These are phyloP conservation scores for Porites divaricata DNA, from an alignment of 92 coral and sea anemone genomes.

Conservation along the genomic window DNA sequence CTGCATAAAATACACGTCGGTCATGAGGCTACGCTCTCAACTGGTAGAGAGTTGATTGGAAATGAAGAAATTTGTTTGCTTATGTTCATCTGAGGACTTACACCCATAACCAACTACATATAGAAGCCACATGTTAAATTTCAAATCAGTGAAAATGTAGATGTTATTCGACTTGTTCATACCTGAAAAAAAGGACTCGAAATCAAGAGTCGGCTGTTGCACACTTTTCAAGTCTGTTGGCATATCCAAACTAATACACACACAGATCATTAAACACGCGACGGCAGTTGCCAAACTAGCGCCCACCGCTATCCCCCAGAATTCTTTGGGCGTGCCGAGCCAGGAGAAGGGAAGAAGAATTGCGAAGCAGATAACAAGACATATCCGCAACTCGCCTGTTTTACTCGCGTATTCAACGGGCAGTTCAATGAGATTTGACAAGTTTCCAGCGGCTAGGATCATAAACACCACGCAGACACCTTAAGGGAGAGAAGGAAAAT, in stretches of 20 bases:
- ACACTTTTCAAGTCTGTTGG: constrained; percentile 65
- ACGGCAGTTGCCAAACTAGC: constrained; percentile 90
- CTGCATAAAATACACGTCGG: too few relatives aligned
- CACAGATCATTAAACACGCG: constrained; percentile 84
- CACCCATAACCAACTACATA: too few relatives aligned
- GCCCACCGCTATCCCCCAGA: constrained; percentile 94
- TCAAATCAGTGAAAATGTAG: neutral
- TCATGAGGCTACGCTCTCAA: too few relatives aligned
- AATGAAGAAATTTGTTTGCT: too few relatives aligned
- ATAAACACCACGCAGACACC: constrained; percentile 91
- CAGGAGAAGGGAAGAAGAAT: constrained; percentile 87
- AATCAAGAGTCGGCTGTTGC: constrained; percentile 56
- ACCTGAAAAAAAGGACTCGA: constrained; percentile 92
- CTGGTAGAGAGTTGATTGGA: too few relatives aligned
- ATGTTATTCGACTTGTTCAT: neutral
- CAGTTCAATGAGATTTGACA: constrained; percentile 70
- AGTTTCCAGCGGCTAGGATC: constrained; percentile 87
- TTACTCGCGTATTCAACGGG: constrained; percentile 43
- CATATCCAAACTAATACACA: constrained; percentile 73
- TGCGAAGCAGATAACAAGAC: constrained; percentile 84
- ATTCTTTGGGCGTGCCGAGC: constrained; percentile 97
- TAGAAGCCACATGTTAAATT: neutral
- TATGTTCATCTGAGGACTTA: too few relatives aligned
- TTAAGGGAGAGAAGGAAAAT: constrained; percentile 18
- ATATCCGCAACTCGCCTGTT: constrained; percentile 73